These are phyloP conservation scores for Aphyosemion australe DNA, from an alignment of 2,113 vertebrate species.

Conservation along the genomic window DNA sequence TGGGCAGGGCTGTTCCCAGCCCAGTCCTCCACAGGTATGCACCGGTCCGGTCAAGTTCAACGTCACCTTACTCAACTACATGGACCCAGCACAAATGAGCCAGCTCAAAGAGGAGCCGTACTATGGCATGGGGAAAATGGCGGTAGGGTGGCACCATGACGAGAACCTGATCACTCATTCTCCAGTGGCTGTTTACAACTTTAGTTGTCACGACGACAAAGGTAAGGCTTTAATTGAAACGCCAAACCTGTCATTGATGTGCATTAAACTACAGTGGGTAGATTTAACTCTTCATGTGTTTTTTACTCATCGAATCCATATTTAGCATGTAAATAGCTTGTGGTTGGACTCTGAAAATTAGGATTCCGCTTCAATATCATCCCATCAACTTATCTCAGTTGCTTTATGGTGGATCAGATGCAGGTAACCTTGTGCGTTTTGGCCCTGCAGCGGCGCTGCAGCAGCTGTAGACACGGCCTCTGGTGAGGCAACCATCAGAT, in stretches of 20 bases:
- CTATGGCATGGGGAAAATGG: slow-evolving; percentile 97
- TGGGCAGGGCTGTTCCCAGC: slow-evolving; percentile 70
- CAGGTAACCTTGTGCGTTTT: slow-evolving; percentile 51
- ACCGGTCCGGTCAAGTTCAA: slow-evolving; percentile 80
- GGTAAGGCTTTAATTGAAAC: slow-evolving; percentile 55
- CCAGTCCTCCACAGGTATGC: slow-evolving; percentile 55
- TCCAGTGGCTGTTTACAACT: slow-evolving; percentile 93
- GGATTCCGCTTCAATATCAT: slow-evolving; percentile 44
- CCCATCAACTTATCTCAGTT: slow-evolving; percentile 58
- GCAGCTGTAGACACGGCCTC: slow-evolving; percentile 73
- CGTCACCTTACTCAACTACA: slow-evolving; percentile 94
- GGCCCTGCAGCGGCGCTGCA: slow-evolving; percentile 43
- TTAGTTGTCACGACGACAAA: slow-evolving; percentile 85
- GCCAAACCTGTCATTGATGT: background rate
- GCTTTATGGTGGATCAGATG: slow-evolving; percentile 64
- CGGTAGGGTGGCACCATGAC: slow-evolving; percentile 97
- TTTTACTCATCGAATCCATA: slow-evolving; percentile 2
- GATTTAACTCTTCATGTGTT: slow-evolving; percentile 13
- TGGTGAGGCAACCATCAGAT: slow-evolving; percentile 71
- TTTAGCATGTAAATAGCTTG: background rate
- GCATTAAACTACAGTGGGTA: background rate
- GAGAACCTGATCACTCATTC: slow-evolving; percentile 92
- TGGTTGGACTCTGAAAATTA: slow-evolving; percentile 26
- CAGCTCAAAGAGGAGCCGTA: slow-evolving; percentile 96
- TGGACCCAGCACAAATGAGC: slow-evolving; percentile 90